Conservation (phyloP, 2,113 vertebrate species). For the Catharus fuscescens region DNA sequence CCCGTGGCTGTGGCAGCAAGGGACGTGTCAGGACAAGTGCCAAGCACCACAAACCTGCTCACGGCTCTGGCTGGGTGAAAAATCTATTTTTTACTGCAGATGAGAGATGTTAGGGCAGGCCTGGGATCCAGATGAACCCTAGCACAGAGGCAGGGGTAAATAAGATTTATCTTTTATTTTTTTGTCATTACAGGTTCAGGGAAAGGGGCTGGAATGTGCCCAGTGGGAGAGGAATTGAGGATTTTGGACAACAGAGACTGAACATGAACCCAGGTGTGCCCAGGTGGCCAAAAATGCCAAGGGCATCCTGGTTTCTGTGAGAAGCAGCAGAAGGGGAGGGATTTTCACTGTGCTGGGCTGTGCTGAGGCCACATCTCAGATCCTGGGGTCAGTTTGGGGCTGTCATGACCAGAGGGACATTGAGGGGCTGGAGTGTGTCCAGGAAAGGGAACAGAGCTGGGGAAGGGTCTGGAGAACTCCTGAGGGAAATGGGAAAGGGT, state of each 20-base stretch:
- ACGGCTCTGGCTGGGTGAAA: neutral
- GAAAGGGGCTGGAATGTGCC: neutral
- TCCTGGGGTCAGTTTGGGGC: neutral
- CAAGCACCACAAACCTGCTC: neutral
- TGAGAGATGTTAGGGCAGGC: neutral
- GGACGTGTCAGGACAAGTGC: neutral
- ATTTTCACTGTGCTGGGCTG: neutral
- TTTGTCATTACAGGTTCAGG: fast-evolving
- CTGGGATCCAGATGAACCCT: neutral
- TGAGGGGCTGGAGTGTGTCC: fast-evolving
- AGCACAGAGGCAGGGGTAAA: neutral
- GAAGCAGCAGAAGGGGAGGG: neutral
- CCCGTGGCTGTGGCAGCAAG: neutral
- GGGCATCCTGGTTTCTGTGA: neutral
- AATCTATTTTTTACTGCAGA: neutral
- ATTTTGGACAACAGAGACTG: neutral
- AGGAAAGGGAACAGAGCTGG: fast-evolving
- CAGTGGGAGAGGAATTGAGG: neutral
- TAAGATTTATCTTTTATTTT: too few species aligned
- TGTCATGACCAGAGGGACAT: fast-evolving
- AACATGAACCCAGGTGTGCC: neutral
- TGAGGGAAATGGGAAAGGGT: neutral
- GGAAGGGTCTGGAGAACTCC: neutral
- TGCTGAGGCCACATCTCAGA: neutral
- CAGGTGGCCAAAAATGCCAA: neutral